Base-by-base conservation (phyloP, 2,888 invertebrate genomes). In the Penaeus monodon region DNA sequence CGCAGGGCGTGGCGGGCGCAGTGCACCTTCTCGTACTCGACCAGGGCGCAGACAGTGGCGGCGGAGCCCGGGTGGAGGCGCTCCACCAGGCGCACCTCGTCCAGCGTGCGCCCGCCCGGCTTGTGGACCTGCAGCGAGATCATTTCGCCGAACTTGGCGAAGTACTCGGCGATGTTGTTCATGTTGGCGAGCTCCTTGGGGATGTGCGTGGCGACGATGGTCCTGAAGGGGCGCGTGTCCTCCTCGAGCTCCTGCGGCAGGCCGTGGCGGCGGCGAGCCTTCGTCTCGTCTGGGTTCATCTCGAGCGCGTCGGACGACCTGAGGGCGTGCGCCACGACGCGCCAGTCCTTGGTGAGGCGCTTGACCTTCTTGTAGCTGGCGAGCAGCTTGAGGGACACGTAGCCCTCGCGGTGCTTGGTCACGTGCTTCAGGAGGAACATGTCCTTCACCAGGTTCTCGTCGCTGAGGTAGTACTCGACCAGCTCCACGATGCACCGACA, bases 301-400 rank as follows among this genome's bases (percentile, higher is more conserved):
- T 97, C 96, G 90, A 98, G 93, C 91, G 95, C 96, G 27, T 94
- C 95, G 3, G 95, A 95, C 65, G 95, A 94, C 91, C 95, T 94
- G 89, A 98, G 93, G 63, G 98, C 97, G 91, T 96, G 95, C 0
- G 98, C 97, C 17, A 98, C 98, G 29, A 96, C 96, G 90, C 97
- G 94, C 96, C 98, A 98, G 92, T 98, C 98, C 92, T 97, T 96
- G 22, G 97, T 97, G 86, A 98, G 93, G 91, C 97, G 97, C 91
- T 98, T 98, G 70, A 99, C 97, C 89, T 97, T 95, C 92, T 98
- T 97, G 92, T 98, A 98, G 91, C 98, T 98, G 22, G 98, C 97
- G 90, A 99, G 97, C 86, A 99, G 94, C 92, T 98, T 99, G 83
- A 99, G 93, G 84, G 97, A 98, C 24, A 99, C 98, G 93, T 96